Evolutionary conservation across 2,113 vertebrate species (phyloP), one percentile per base, ranked within the genome.

Genomic region (Silurus meridionalis): DNA sequence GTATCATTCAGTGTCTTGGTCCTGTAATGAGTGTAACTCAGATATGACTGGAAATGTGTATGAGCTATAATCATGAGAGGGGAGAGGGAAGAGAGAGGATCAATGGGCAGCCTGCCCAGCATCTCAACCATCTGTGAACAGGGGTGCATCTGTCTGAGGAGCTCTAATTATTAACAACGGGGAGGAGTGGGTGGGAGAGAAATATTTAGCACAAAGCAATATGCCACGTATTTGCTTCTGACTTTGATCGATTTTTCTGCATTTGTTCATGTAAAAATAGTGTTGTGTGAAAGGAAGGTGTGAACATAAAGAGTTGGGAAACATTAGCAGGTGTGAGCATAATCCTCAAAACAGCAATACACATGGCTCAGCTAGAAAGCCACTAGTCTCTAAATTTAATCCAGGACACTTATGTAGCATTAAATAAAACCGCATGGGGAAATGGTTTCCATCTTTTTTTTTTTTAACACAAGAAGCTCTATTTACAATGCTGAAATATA

Each of bases 61-160:
- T 53, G 28, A 82, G 69, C 58, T 50, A 86, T 58, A 83, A 86
- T 84, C 80, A 87, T 25, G 25, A 72, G 46, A 67, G 79, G 53
- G 55, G 28, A 21, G 11, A 78, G 58, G 46, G 57, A 23, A 17
- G 61, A 87, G 58, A 60, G 63, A 63, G 25, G 37, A 81, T 75
- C 80, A 48, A 74, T 83, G 88, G 88, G 88, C 88, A 85, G 83
- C 71, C 83, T 58, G 88, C 88, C 83, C 64, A 85, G 74, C 78
- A 78, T 86, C 74, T 86, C 84, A 85, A 78, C 88, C 88, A 87
- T 87, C 88, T 89, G 86, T 81, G 86, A 86, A 85, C 74, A 89
- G 53, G 58, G 63, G 52, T 80, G 60, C 84, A 83, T 86, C 83
- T 87, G 88, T 89, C 81, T 75, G 46, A 60, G 28, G 83, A 52